Conservation (phyloP, 1,140 invertebrate genomes). For the Catajapyx aquilonaris region DNA sequence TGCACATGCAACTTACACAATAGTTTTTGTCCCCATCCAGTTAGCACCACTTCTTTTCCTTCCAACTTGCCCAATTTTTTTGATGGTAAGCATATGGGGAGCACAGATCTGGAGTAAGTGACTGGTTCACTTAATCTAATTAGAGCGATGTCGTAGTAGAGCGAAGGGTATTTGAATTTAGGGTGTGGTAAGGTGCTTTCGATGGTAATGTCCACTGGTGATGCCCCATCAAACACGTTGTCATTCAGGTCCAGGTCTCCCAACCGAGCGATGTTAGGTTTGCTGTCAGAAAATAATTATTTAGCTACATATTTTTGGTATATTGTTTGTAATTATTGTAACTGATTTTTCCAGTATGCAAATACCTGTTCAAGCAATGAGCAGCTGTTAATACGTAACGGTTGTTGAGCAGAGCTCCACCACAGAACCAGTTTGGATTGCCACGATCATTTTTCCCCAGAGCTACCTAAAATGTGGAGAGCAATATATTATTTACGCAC, state of each 20-base stretch:
- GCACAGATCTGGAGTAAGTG: constrained; percentile 1
- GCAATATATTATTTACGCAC: no score
- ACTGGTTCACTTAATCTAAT: constrained; percentile 8
- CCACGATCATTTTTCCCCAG: not conserved
- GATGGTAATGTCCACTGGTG: not conserved
- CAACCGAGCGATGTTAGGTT: not conserved
- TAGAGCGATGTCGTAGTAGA: constrained; percentile 18
- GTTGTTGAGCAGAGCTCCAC: constrained; percentile 9
- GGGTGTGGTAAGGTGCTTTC: not conserved
- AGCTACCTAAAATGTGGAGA: no score
- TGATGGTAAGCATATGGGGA: not conserved
- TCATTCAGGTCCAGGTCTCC: not conserved
- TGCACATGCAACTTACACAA: constrained; percentile 1
- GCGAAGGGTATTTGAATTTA: not conserved
- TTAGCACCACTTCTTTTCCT: constrained; percentile 3
- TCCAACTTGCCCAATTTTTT: constrained; percentile 7
- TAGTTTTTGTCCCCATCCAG: constrained; percentile 1
- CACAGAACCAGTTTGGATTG: constrained; percentile 5
- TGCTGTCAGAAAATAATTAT: no score
- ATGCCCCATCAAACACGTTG: not conserved
- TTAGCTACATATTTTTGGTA: no score
- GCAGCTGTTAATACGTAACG: constrained; percentile 10
- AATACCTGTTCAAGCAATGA: constrained; percentile 6
- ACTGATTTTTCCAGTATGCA: no score
- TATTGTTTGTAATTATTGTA: no score